Base-by-base conservation (phyloP, 2,797 vertebrate genomes). In the Chlorospingus semifuscus region DNA sequence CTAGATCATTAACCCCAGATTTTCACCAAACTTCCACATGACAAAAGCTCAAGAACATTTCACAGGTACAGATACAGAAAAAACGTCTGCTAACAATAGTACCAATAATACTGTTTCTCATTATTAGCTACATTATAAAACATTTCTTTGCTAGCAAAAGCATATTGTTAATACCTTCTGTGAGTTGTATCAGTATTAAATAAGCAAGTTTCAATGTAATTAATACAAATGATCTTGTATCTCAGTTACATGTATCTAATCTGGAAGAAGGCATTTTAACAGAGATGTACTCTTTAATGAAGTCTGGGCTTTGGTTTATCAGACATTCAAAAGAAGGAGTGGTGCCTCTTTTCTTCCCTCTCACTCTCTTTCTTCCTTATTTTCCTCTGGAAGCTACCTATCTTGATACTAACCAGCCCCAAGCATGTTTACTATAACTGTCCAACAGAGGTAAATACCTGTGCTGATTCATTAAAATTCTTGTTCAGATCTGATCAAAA, bases 401-500 rank as follows among this genome's bases (percentile, higher is more conserved):
- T 72, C 81, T 90, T 90, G 69, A 88, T 88, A 72, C 63, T 56
- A 89, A 84, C 52, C 70, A 94, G 93, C 94, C 92, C 37, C 70
- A 90, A 95, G 92, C 93, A 44, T 84, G 41, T 93, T 93, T 94
- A 91, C 34, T 70, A 8, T 87, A 89, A 93, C 80, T 95, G 88
- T 91, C 95, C 93, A 95, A 88, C 0, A 1, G 66, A 75, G 88
- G 47, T 76, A 94, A 94, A 94, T 95, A 90, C 47, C 39, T 90
- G 44, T 79, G 77, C 85, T 86, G 85, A 90, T 91, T 96, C 93
- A 89, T 94, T 91, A 93, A 78, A 90, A 90, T 90, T 94, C 93
- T 91, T 94, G 66, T 93, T 94, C 66, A 91, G 77, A 93, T 95
- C 70, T 95, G 88, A 95, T 94, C 80, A 93, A 83, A 96, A 82